Percentiles rank a stretch among this genome's conserved stretches.
Conservation (phyloP, 2,888 invertebrate genomes). For the Ptychoptera albimana region DNA sequence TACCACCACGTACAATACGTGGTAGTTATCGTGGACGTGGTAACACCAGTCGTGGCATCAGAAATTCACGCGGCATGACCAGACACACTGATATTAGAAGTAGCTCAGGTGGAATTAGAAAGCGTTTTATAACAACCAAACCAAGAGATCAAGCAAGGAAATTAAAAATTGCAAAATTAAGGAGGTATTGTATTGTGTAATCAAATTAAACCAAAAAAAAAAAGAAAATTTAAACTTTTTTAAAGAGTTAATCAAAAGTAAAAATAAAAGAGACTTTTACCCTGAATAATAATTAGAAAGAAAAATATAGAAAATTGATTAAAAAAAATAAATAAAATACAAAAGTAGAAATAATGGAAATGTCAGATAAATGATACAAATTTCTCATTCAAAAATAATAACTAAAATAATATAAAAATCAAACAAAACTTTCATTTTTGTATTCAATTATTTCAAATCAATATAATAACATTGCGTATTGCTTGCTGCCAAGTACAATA, state of each 20-base stretch:
- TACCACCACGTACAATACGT: slow-evolving; percentile 21
- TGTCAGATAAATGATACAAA: slow-evolving; percentile 1
- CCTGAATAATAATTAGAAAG: neutral
- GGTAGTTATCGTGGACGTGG: slow-evolving; percentile 14
- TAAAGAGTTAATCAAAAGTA: slow-evolving; percentile 7
- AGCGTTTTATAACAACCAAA: slow-evolving; percentile 22
- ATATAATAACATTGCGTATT: no score
- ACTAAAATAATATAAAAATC: no score
- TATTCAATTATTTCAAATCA: no score
- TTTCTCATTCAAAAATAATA: no score
- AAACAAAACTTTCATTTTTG: no score
- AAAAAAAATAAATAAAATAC: no score
- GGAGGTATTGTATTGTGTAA: slow-evolving; percentile 24
- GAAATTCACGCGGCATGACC: slow-evolving; percentile 19
- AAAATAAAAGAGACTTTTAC: slow-evolving; percentile 3
- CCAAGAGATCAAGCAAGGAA: slow-evolving; percentile 28
- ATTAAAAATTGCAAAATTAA: slow-evolving; percentile 28
- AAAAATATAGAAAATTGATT: neutral
- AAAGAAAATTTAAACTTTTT: slow-evolving; percentile 6
- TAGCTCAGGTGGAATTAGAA: slow-evolving; percentile 12
- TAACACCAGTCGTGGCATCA: slow-evolving; percentile 14
- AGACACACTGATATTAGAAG: slow-evolving; percentile 13
- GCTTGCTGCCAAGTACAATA: no score
- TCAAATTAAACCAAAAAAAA: slow-evolving; percentile 5
- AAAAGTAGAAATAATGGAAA: slow-evolving; percentile 11